phyloP scores from a whole-genome alignment of 2,888 invertebrate genomes.

The Parelbella ahira region DNA sequence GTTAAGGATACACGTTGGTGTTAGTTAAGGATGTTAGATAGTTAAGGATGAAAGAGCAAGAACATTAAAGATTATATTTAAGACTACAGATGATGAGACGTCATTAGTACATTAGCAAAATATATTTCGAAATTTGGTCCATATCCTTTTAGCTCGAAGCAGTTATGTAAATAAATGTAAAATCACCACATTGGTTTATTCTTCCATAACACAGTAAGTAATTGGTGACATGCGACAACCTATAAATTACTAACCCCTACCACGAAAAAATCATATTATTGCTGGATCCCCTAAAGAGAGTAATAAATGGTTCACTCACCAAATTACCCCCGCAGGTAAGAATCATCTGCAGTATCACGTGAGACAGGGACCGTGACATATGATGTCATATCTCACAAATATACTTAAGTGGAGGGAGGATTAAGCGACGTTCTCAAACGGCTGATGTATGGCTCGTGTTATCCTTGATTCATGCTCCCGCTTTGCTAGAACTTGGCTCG shows the following conservation, averaged over 20 bases:
- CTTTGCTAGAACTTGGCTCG: conserved; percentile 33
- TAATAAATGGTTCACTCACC: conserved; percentile 24
- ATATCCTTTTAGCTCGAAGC: too few species aligned
- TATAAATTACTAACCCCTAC: conserved; percentile 14
- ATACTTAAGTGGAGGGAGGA: conserved; percentile 56
- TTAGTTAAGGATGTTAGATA: too few species aligned
- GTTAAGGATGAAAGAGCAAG: too few species aligned
- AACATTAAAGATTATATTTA: too few species aligned
- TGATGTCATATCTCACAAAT: conserved; percentile 63
- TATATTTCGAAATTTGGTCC: too few species aligned
- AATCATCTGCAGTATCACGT: conserved; percentile 30
- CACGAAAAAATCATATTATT: conserved; percentile 21
- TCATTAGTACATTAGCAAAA: too few species aligned
- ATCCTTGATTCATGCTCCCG: conserved; percentile 52
- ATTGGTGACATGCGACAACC: conserved; percentile 16
- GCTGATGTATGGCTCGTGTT: conserved; percentile 55
- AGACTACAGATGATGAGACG: too few species aligned
- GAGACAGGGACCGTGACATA: conserved; percentile 50
- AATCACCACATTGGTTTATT: too few species aligned
- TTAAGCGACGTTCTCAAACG: conserved; percentile 56
- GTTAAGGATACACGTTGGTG: too few species aligned
- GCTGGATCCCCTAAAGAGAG: conserved; percentile 17
- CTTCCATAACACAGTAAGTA: too few species aligned
- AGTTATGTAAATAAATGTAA: too few species aligned
- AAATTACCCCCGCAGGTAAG: conserved; percentile 25